These are phyloP conservation scores for Polymixis flavicincta DNA, from an alignment of 2,888 invertebrate genomes.

Conservation along the genomic window DNA sequence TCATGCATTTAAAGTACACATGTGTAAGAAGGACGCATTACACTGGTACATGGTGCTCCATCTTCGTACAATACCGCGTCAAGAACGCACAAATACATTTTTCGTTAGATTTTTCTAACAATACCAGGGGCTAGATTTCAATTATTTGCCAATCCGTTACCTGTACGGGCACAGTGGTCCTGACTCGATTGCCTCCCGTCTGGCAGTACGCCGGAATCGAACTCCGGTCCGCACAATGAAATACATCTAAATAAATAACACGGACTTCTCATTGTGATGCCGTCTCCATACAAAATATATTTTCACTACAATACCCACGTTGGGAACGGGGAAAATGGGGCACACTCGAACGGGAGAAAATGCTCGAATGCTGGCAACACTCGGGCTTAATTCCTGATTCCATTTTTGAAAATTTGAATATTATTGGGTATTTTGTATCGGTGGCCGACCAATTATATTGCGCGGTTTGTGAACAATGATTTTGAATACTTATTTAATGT, in stretches of 20 bases:
- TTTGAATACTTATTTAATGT: conserved; percentile 17
- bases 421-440: conserved; percentile 62
- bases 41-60: conserved; percentile 43
- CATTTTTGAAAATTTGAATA: conserved; percentile 77
- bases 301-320: conserved; percentile 80
- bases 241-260: conserved; percentile 89
- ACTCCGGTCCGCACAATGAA: conserved; percentile 80
- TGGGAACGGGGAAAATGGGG: conserved; percentile 82
- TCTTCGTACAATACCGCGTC: conserved; percentile 54
- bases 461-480: conserved; percentile 30
- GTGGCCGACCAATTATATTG: conserved; percentile 58
- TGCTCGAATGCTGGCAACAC: conserved; percentile 79
- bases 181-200: conserved; percentile 83
- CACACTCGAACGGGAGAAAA: conserved; percentile 82
- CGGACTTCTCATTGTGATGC: conserved; percentile 84
- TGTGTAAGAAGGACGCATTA: conserved; percentile 1
- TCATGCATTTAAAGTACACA: background rate
- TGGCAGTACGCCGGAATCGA: conserved; percentile 79
- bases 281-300: conserved; percentile 86
- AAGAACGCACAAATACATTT: conserved; percentile 67
- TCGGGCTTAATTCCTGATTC: conserved; percentile 76
- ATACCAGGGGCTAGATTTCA: conserved; percentile 79
- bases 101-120: conserved; percentile 74
- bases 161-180: conserved; percentile 73
- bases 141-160: conserved; percentile 85